Base-by-base conservation (phyloP, 2,888 invertebrate genomes). In the Terebella lapidaria region DNA sequence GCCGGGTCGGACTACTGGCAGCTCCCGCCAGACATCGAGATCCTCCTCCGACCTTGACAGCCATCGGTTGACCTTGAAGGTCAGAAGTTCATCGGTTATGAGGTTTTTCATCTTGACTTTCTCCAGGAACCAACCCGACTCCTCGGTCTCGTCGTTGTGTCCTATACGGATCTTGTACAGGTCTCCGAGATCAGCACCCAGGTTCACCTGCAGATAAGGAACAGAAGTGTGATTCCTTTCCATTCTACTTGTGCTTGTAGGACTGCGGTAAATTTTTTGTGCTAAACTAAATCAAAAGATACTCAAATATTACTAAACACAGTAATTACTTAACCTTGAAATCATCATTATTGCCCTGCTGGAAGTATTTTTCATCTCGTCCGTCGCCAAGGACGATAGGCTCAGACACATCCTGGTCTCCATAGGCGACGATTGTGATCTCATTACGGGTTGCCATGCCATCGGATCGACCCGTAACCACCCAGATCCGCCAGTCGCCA, bases 11-110 rank as follows among this genome's bases (percentile, higher is more conserved):
- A 70, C 65, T 1, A 71, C 74, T 24, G 78, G 74, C 35, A 75
- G 61, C 63, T 78, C 78, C 54, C 76, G 63, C 71, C 74, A 72
- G 45, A 74, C 69, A 47, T 76, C 75, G 15, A 62, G 56, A 56
- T 78, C 76, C 25, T 74, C 74, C n/a, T 74, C 62, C n/a, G 66
- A 59, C 24, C 72, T 58, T 4, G 75, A 74, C 63, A 78, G 56
- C 76, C 76, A 76, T 25, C 73, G 69, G 46, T 68, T 63, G 20
- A 69, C 69, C 30, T 68, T 64, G 64, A 74, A 72, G n/a, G 59
- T 60, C 20, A 71, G 61, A 22, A 64, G 58, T 53, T 74, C 68
- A 4, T 59, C 60, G 1, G 63, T 58, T 15, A 24, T 28, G 47
- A 59, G 22, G 25, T 47, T 56, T 22, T 59, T 59, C 59, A 59